phyloP scores from a whole-genome alignment of 2,888 invertebrate genomes.

The Pollenia angustigena region DNA sequence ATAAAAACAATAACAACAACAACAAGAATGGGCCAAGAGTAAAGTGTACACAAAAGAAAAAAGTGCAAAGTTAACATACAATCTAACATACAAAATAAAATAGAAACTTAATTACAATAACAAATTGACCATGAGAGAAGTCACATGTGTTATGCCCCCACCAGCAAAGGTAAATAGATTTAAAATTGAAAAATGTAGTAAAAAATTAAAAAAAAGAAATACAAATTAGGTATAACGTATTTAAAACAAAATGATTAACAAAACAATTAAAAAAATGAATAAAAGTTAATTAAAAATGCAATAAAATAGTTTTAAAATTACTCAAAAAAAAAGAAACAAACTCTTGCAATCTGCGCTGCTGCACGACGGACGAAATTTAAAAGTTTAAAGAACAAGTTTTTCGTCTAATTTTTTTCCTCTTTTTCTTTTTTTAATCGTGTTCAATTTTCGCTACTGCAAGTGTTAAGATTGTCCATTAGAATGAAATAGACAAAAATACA shows the following conservation, averaged over 20 bases:
- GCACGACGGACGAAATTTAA: conserved; percentile 34
- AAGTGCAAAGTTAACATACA: conserved; percentile 22
- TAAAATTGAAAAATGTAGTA: conserved; percentile 37
- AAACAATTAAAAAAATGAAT: background rate
- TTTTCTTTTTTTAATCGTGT: conserved; percentile 47
- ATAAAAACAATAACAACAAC: conserved; percentile 6
- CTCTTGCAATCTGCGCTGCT: conserved; percentile 15
- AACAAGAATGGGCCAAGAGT: background rate
- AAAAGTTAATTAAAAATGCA: conserved; percentile 21
- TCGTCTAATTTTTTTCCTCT: conserved; percentile 21
- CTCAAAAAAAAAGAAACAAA: conserved; percentile 28
- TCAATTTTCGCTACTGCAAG: conserved; percentile 52
- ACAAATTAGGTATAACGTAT: background rate
- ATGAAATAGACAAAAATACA: conserved; percentile 13
- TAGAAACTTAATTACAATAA: conserved; percentile 18
- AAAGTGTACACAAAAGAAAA: background rate
- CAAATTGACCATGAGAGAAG: conserved; percentile 70
- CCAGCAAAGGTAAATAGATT: conserved; percentile 58
- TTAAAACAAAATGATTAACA: background rate
- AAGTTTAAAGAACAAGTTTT: conserved; percentile 62
- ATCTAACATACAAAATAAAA: background rate
- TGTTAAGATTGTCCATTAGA: conserved; percentile 68
- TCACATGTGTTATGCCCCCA: conserved; percentile 59
- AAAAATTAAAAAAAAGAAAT: conserved; percentile 7
- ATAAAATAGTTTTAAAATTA: conserved; percentile 23